A percentile compares a stretch with the other conserved stretches of the same genome.
Conservation (phyloP, 53 echinoderm and acorn worm genomes). For the Temnopleurus reevesii region DNA sequence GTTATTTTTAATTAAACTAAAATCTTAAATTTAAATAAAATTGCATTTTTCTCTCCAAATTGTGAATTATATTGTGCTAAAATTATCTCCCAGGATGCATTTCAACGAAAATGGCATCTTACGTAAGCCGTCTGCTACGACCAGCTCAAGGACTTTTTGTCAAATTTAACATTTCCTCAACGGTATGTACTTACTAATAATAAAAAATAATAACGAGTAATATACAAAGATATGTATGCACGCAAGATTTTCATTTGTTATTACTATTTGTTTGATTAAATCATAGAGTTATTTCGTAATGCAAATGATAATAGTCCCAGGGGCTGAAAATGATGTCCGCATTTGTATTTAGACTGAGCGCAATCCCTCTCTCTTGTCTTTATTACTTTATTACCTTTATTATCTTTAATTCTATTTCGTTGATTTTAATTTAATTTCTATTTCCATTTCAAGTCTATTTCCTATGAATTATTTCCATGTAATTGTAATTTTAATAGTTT, state of each 20-base stretch:
- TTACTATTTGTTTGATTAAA: background rate
- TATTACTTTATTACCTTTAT: too few relatives aligned
- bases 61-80: background rate
- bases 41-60: background rate
- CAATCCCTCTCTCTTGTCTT: too few relatives aligned
- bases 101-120: constrained; percentile 38
- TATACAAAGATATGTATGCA: too few relatives aligned
- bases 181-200: background rate
- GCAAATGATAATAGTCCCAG: background rate
- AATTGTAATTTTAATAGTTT: too few relatives aligned
- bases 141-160: background rate
- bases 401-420: too few relatives aligned
- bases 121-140: constrained; percentile 57
- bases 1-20: background rate
- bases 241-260: too few relatives aligned
- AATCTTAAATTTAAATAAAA: background rate
- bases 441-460: too few relatives aligned
- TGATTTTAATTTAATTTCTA: too few relatives aligned
- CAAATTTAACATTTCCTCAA: background rate
- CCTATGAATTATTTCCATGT: too few relatives aligned
- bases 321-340: background rate
- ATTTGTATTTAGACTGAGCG: background rate
- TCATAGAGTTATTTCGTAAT: background rate
- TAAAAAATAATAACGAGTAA: too few relatives aligned
- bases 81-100: constrained; percentile 24